A percentile compares a stretch with the other conserved stretches of the same genome.
Conservation (phyloP, 2,888 invertebrate genomes). For the Luperina testacea region DNA sequence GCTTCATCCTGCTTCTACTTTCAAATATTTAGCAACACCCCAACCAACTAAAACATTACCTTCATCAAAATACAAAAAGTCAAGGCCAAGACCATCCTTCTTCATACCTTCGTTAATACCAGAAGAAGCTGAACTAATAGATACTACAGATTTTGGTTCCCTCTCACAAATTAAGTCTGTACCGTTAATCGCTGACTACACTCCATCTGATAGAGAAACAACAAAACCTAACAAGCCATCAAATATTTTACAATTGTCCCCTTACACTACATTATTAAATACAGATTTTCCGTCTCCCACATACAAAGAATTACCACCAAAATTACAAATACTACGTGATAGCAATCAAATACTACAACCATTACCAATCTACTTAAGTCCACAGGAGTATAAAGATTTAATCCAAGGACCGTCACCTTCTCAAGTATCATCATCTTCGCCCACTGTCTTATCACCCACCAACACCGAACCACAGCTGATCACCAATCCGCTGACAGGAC, state of each 20-base stretch:
- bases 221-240: neutral
- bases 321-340: neutral
- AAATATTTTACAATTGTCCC: neutral
- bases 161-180: neutral
- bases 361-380: neutral
- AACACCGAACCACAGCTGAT: neutral
- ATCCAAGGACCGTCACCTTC: neutral
- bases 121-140: neutral
- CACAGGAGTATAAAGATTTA: slow-evolving; percentile 9
- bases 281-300: neutral
- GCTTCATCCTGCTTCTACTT: neutral
- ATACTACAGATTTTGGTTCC: neutral
- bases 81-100: neutral
- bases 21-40: neutral
- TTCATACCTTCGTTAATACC: neutral
- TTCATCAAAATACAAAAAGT: neutral
- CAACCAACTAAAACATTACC: neutral
- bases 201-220: neutral
- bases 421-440: neutral
- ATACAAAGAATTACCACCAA: neutral
- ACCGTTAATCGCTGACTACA: neutral
- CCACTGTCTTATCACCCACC: too few species aligned
- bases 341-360: neutral
- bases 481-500: neutral
- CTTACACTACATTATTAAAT: slow-evolving; percentile 1